These are phyloP conservation scores for Bombylius discolor DNA, from an alignment of 2,888 invertebrate species.

Conservation along the genomic window DNA sequence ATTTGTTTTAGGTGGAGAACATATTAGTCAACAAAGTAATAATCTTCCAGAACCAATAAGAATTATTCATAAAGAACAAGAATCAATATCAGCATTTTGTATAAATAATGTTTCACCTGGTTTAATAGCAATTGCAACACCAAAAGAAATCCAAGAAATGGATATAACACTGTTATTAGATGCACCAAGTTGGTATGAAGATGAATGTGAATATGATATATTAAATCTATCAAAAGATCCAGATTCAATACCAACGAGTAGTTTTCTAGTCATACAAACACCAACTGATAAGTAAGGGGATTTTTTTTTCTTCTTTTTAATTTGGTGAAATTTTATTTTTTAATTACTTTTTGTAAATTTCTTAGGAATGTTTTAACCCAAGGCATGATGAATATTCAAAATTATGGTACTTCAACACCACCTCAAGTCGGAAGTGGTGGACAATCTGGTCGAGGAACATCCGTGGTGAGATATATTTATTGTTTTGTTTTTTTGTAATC, in stretches of 20 bases:
- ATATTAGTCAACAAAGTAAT: conserved; percentile 4
- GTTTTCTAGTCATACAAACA: conserved; percentile 84
- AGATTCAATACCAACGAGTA: conserved; percentile 60
- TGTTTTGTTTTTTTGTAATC: no score
- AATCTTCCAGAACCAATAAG: conserved; percentile 65
- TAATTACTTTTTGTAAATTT: conserved; percentile 1
- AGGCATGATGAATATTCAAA: conserved; percentile 25
- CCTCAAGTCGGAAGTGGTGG: conserved; percentile 58
- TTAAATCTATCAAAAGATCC: conserved; percentile 66
- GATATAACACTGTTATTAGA: conserved; percentile 86
- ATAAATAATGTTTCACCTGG: conserved; percentile 81
- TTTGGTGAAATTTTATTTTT: not conserved
- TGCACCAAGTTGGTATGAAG: conserved; percentile 87
- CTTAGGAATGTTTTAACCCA: conserved; percentile 33
- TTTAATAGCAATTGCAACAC: conserved; percentile 82
- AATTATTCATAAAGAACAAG: conserved; percentile 97
- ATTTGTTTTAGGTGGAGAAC: conserved; percentile 12
- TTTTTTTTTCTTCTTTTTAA: not conserved
- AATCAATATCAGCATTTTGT: conserved; percentile 94
- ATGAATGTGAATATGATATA: conserved; percentile 94
- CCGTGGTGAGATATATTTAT: conserved; percentile 53
- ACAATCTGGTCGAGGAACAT: conserved; percentile 75
- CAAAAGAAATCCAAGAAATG: conserved; percentile 94
- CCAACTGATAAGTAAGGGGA: conserved; percentile 40
- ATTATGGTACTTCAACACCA: conserved; percentile 41